Base-by-base conservation (phyloP, 2,113 vertebrate species). In the Vicugna pacos region DNA sequence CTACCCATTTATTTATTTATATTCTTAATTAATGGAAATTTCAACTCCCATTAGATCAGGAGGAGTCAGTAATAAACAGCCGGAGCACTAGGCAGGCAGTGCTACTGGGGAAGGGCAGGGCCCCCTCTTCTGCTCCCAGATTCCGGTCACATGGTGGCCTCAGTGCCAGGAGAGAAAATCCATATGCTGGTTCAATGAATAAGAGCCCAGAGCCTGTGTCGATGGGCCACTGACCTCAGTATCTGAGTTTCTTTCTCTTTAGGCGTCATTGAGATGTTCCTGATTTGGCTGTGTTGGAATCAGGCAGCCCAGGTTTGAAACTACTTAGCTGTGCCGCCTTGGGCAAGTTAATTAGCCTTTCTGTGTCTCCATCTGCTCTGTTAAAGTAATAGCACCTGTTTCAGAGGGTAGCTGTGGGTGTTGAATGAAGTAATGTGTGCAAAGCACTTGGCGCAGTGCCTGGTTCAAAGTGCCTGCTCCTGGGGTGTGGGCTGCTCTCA, bases 11-110 rank as follows among this genome's bases (percentile, higher is more conserved):
- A 97, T 94, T 94, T 98, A 97, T 97, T 98, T 97, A 98, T 97
- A 97, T 86, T 96, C 76, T 97, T 97, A 98, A 97, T 32, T 62
- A 97, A 97, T 97, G 97, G 97, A 98, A 98, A 98, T 96, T 97
- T 75, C 38, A 89, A 85, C 96, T 98, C 87, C 96, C 85, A 91
- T 98, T 97, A 98, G 97, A 98, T 97, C 92, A 46, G 79, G 91
- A 97, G 95, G 77, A 93, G 46, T 96, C 24, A 6, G 88, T 95
- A 95, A 86, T 60, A 84, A 97, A 93, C 88, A 91, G 82, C 73
- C 30, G 2, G 16, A 32, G 85, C 64, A 62, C 35, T 62, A 91
- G 94, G 82, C 52, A 62, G 86, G 75, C 95, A 84, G 80, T 30
- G 35, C 56, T 79, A 8, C 81, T 62, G 89, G 91, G 56, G 69